A percentile compares a stretch with the other conserved stretches of the same genome.
Evolutionary conservation across 2,113 vertebrate genomes (phyloP).

Genomic region (Neomonachus schauinslandi): DNA sequence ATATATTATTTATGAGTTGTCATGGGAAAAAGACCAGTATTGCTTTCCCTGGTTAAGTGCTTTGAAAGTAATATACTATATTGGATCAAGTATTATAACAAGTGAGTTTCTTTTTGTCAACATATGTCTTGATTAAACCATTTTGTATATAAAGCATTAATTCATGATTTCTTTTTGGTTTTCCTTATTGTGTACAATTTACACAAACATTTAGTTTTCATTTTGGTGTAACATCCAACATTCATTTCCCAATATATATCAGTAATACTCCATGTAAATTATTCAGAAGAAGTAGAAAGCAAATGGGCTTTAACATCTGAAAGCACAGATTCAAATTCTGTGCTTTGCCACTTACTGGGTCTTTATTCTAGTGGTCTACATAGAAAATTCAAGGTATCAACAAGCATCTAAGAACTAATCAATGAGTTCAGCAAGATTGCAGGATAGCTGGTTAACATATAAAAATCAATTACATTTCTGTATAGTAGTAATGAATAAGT

Average conservation of each 20-base stretch:
- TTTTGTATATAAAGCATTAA: neutral
- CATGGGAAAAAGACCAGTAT: neutral
- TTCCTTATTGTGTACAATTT: neutral
- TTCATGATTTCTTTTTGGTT: neutral
- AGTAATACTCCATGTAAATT: neutral
- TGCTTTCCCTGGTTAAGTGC: neutral
- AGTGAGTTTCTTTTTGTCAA: neutral
- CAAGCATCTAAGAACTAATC: neutral
- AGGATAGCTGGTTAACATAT: neutral
- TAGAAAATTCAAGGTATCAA: neutral
- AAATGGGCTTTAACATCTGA: neutral
- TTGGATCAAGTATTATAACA: neutral
- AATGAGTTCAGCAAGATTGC: neutral
- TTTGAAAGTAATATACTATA: neutral
- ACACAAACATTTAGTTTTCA: neutral
- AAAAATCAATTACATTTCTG: neutral
- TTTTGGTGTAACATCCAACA: neutral
- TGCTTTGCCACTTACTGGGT: neutral
- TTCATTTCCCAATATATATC: neutral
- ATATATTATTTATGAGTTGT: neutral
- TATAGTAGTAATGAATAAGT: neutral
- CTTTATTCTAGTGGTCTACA: neutral
- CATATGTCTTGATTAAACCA: neutral
- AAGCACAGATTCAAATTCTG: neutral
- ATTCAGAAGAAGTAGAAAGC: neutral